phyloP scores from a whole-genome alignment of 2,797 vertebrate species.

The Benthosema pterotum region DNA sequence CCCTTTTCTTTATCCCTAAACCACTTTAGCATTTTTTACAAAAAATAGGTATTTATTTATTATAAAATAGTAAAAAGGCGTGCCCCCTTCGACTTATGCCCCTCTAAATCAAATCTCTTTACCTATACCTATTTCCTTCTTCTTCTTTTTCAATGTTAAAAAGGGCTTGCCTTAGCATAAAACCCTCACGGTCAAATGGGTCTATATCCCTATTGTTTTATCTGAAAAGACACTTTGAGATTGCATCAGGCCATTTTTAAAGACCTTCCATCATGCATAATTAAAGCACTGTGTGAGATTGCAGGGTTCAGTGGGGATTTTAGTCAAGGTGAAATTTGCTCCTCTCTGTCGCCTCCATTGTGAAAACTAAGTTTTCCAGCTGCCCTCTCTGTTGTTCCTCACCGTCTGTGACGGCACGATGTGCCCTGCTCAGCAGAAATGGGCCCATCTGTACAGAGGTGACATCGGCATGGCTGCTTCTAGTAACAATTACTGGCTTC shows the following conservation, averaged over 20 bases:
- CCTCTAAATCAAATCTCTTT: too few species aligned
- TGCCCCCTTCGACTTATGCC: too few species aligned
- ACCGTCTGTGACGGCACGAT: conserved; percentile 32
- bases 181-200: conserved; percentile 19
- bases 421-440: conserved; percentile 42
- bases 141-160: too few species aligned
- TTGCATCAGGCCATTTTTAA: conserved; percentile 52
- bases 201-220: conserved; percentile 24
- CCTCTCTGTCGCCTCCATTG: conserved; percentile 10
- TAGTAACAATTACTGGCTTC: conserved; percentile 27
- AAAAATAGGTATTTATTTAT: too few species aligned
- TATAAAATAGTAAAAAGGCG: too few species aligned
- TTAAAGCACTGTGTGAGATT: conserved; percentile 49
- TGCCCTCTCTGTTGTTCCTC: conserved; percentile 33
- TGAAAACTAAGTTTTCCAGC: conserved; percentile 19
- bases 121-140: too few species aligned
- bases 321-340: conserved; percentile 54
- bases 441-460: conserved; percentile 37
- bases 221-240: conserved; percentile 44
- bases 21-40: too few species aligned
- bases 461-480: conserved; percentile 46
- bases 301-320: conserved; percentile 32
- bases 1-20: too few species aligned
- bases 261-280: conserved; percentile 49
- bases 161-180: too few species aligned